Evolutionary conservation across 2,113 vertebrate genomes (phyloP).

Genomic region (Nanorana parkeri): DNA sequence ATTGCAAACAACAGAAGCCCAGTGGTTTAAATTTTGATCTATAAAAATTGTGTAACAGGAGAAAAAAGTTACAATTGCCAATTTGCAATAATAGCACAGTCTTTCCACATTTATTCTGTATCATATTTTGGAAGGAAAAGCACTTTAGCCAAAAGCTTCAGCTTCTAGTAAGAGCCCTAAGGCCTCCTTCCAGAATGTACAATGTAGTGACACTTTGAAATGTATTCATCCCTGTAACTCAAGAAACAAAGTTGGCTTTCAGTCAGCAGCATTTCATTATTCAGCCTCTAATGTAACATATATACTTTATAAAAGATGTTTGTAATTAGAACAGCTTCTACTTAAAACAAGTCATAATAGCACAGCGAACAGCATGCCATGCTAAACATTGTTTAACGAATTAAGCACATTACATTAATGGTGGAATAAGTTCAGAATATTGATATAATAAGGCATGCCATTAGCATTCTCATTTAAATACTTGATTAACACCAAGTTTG

Average conservation of each 20-base stretch:
- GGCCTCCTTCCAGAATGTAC: not conserved
- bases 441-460: constrained; percentile 44
- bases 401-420: constrained; percentile 43
- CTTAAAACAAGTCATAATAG: constrained; percentile 29
- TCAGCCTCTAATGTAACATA: constrained; percentile 33
- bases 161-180: fast-evolving
- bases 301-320: constrained; percentile 47
- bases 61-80: constrained; percentile 14
- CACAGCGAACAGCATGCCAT: not conserved
- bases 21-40: constrained; percentile 1
- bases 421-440: constrained; percentile 19
- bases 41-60: constrained; percentile 12
- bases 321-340: constrained; percentile 39
- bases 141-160: not conserved
- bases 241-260: constrained; percentile 33
- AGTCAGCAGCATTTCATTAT: constrained; percentile 37
- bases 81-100: not conserved
- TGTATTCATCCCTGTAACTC: constrained; percentile 35
- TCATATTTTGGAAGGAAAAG: not conserved
- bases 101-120: constrained; percentile 1
- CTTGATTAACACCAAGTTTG: not conserved
- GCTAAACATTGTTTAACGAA: constrained; percentile 30
- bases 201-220: not conserved
- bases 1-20: not conserved
- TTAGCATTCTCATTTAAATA: constrained; percentile 27